Base-by-base conservation (phyloP, 2,888 invertebrate species). In the Tanytarsus gracilentus region DNA sequence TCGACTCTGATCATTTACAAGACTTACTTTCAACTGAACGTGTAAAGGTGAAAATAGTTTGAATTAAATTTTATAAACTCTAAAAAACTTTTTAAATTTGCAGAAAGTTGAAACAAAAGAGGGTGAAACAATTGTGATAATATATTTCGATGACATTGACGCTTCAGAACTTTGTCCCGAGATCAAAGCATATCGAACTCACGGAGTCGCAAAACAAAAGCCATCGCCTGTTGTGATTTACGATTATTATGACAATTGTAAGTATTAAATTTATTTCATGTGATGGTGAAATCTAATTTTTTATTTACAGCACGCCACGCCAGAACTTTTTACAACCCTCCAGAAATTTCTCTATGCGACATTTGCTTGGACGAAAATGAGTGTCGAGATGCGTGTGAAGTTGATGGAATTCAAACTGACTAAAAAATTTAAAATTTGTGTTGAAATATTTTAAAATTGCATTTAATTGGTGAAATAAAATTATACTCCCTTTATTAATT, bases 201-300 rank as follows among this genome's bases (percentile, higher is more conserved):
- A 87, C 68, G 85, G n/a, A 69, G 88, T 92, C 9, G 89, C 91
- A 3, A 81, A 86, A 56, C 91, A 93, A 67, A 88, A 88, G 62
- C 87, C 93, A 7, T 90, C 88, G 23, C 82, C 88, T 65, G 89
- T 94, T 63, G 81, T 84, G 39, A 80, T 96, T 40, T 86, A 85
- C 65, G 96, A 97, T 71, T 90, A 96, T 67, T 96, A 94, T 67
- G 93, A 96, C 71, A 88, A 86, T 63, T 86, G 90, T 89, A 70
- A 81, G 84, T 79, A 33, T 40, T n/a, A n/a, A n/a, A n/a, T 56
- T 27, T 29, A 26, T 26, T 16, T 3, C n/a, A n/a, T n/a, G n/a
- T 27, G 9, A 61, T n/a, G 4, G 16, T 25, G 16, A 21, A 27
- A n/a, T 23, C n/a, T 30, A 58, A 56, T 63, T 62, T 63, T 30